phyloP scores from a whole-genome alignment of 2,888 invertebrate species.

The Choristoneura rosaceana region DNA sequence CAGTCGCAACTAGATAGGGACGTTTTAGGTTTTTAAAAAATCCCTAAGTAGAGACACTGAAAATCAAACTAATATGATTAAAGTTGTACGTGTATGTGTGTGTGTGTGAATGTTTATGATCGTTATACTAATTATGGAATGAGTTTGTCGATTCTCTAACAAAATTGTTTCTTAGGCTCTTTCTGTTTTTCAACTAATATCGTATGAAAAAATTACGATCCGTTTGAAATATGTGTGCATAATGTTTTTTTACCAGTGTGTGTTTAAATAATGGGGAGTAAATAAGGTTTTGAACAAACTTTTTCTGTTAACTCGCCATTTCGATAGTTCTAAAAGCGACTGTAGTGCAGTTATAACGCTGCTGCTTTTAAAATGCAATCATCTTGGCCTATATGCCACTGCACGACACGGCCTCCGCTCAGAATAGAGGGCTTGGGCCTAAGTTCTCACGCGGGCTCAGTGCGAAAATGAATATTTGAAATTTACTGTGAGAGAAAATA shows the following conservation, averaged over 20 bases:
- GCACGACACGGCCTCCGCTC: no score
- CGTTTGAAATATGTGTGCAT: neutral
- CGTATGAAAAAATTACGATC: neutral
- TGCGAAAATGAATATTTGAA: no score
- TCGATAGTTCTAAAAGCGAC: neutral
- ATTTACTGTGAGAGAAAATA: no score
- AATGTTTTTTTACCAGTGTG: slow-evolving; percentile 3
- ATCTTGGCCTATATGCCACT: no score
- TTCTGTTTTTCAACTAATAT: slow-evolving; percentile 24
- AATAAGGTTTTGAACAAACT: neutral
- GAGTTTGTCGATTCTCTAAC: slow-evolving; percentile 26
- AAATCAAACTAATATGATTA: slow-evolving; percentile 5
- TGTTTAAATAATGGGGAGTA: slow-evolving; percentile 14
- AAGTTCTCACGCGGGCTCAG: no score
- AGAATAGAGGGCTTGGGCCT: no score
- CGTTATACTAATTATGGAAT: slow-evolving; percentile 32
- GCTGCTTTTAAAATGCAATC: no score
- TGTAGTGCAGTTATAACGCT: no score
- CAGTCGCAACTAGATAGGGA: slow-evolving; percentile 14
- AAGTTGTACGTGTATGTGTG: slow-evolving; percentile 12
- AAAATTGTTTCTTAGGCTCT: slow-evolving; percentile 8
- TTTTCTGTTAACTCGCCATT: neutral
- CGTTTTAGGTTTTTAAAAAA: neutral
- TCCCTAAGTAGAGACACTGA: neutral
- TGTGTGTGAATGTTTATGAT: slow-evolving; percentile 19